A percentile compares a stretch with the other conserved stretches of the same genome.
Evolutionary conservation across 2,888 invertebrate genomes (phyloP).

Genomic region (Sphaerophoria rueppellii): DNA sequence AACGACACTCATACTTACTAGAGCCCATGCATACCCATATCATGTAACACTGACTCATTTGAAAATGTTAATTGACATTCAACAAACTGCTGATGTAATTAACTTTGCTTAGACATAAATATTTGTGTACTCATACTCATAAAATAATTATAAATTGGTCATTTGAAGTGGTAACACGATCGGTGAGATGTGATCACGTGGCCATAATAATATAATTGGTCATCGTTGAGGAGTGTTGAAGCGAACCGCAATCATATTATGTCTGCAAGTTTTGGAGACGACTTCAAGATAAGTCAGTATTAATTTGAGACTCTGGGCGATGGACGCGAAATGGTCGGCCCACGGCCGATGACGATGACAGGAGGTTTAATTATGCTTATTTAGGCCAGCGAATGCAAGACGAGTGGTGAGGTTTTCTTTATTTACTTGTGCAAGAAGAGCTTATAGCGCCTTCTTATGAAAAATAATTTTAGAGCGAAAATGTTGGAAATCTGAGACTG

Average conservation of each 20-base stretch:
- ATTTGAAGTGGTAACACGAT: slow-evolving; percentile 48
- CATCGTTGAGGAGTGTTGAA: not conserved
- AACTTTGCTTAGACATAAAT: slow-evolving; percentile 25
- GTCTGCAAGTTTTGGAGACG: not conserved
- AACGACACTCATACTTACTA: not conserved
- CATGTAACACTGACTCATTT: slow-evolving; percentile 42
- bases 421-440: not conserved
- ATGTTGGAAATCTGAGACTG: not conserved
- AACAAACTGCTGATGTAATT: slow-evolving; percentile 39
- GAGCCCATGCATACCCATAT: not conserved
- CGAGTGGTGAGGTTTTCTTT: not conserved
- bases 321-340: too few relatives aligned
- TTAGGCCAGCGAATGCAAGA: slow-evolving; percentile 4
- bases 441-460: slow-evolving; percentile 17
- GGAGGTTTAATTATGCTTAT: not conserved
- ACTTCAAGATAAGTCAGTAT: not conserved
- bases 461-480: not conserved
- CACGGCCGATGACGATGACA: too few relatives aligned
- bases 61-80: slow-evolving; percentile 34
- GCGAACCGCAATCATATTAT: not conserved
- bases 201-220: not conserved
- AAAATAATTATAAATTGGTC: slow-evolving; percentile 8
- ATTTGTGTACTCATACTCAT: not conserved
- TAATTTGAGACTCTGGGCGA: not conserved
- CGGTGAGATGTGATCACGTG: slow-evolving; percentile 36